These are phyloP conservation scores for Mythimna pallens DNA, from an alignment of 2,888 invertebrate genomes.

Conservation along the genomic window DNA sequence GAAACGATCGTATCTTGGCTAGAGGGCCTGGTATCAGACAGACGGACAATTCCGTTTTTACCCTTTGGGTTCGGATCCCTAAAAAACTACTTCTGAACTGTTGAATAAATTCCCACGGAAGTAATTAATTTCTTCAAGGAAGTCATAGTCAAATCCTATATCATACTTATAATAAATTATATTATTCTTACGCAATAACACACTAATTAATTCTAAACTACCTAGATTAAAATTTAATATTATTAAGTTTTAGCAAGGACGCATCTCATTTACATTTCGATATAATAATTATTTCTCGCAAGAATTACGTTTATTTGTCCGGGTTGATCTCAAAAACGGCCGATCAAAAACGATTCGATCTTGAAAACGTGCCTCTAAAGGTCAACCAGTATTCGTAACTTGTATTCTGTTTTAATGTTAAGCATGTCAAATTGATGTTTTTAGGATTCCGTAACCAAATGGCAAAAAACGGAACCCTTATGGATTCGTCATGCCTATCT, in stretches of 20 bases:
- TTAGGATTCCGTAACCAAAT: no score
- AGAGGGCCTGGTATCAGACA: no score
- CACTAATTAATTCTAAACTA: background rate
- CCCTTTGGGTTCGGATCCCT: no score
- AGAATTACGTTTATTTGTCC: background rate
- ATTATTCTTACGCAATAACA: background rate
- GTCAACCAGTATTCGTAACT: constrained; percentile 10
- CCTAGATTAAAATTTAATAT: background rate
- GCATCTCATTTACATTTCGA: background rate
- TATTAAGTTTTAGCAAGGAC: background rate
- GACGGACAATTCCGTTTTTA: no score
- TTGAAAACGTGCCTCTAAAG: constrained; percentile 17
- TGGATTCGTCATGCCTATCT: no score
- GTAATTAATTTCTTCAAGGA: no score
- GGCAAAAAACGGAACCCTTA: no score
- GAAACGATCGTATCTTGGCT: no score
- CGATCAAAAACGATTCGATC: constrained; percentile 1
- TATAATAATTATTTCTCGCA: background rate
- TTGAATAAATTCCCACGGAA: no score
- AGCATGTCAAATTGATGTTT: background rate
- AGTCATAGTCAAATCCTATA: no score
- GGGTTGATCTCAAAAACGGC: constrained; percentile 20
- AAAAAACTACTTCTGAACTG: no score
- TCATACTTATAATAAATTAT: no score
- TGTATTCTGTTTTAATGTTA: constrained; percentile 27